Conservation (phyloP, 2,113 vertebrate genomes). For the human (Homo sapiens) region GRCh38 chr18:52532001-52532500, state of each 20-base stretch:
- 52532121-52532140: neutral
- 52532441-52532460: neutral
- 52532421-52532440: neutral
- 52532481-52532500: neutral
- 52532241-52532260: neutral
- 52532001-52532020: neutral
- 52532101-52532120: neutral
- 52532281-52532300: neutral
- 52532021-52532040: neutral
- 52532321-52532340: neutral
- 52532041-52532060: neutral
- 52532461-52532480: neutral
- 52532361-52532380: neutral
- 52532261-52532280: neutral
- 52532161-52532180: neutral
- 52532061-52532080: neutral
- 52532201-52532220: neutral
- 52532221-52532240: neutral
- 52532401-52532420: neutral
- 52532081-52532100: neutral
- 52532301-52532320: neutral
- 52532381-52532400: neutral
- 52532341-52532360: neutral
- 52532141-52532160: neutral
- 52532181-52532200: neutral